Percentiles rank a stretch among this genome's conserved stretches.
Conservation (phyloP, 2,113 vertebrate genomes). For the Zapus hudsonius region DNA sequence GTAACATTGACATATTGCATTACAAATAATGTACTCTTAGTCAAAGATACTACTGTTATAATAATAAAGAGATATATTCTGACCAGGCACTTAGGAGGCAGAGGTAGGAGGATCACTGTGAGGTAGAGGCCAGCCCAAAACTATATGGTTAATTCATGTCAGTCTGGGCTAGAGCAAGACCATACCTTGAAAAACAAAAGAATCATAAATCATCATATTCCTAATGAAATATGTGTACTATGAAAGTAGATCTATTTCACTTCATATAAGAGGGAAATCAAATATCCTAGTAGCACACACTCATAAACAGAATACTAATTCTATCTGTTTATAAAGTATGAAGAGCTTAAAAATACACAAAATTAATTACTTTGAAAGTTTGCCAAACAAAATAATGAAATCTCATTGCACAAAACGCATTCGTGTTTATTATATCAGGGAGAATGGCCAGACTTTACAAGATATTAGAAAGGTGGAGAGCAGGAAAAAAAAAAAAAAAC, state of each 20-base stretch:
- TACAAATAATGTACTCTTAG: not conserved
- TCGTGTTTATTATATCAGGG: not conserved
- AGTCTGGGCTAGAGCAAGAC: too few relatives aligned
- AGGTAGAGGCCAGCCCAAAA: too few relatives aligned
- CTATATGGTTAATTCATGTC: too few relatives aligned
- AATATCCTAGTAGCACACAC: conserved; percentile 9
- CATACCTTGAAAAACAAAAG: too few relatives aligned
- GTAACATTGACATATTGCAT: not conserved
- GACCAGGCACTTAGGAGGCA: too few relatives aligned
- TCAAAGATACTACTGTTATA: not conserved
- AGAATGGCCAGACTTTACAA: not conserved
- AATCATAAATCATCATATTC: not conserved
- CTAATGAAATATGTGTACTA: not conserved
- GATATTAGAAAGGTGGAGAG: not conserved
- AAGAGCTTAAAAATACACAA: conserved; percentile 33
- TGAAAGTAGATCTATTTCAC: not conserved
- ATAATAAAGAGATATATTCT: not conserved
- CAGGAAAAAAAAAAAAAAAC: not conserved
- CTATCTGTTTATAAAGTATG: not conserved
- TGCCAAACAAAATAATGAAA: conserved; percentile 43
- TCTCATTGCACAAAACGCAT: not conserved
- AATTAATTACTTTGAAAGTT: conserved; percentile 40
- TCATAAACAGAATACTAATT: conserved; percentile 34
- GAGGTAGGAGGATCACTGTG: too few relatives aligned
- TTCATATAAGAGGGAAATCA: not conserved